Evolutionary conservation across 2,888 invertebrate genomes (phyloP).

Genomic region (Chirona hameri): DNA sequence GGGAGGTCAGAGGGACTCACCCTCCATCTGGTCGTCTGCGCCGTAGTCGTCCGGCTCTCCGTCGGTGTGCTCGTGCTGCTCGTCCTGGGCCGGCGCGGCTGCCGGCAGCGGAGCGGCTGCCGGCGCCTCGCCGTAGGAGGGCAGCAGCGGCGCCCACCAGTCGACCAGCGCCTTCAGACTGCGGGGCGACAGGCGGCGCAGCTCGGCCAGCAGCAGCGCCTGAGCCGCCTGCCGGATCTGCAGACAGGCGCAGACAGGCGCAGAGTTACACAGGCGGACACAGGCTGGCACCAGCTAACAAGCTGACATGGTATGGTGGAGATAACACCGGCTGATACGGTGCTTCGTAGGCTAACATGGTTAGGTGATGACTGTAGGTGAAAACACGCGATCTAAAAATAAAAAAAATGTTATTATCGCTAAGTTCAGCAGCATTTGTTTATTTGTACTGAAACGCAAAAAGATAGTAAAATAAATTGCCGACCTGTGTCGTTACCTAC

Average conservation of each 20-base stretch:
- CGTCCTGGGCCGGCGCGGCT: slow-evolving; percentile 39
- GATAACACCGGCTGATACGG: too few relatives aligned
- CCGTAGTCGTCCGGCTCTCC: slow-evolving; percentile 78
- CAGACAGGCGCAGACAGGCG: background rate
- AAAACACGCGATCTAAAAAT: too few relatives aligned
- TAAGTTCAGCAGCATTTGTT: too few relatives aligned
- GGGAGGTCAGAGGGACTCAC: slow-evolving; percentile 43
- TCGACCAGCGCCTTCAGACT: slow-evolving; percentile 91
- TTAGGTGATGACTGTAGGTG: too few relatives aligned
- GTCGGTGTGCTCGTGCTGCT: slow-evolving; percentile 44
- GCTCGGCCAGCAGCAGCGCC: slow-evolving; percentile 86
- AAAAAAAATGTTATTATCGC: too few relatives aligned
- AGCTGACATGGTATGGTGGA: too few relatives aligned
- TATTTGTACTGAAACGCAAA: too few relatives aligned
- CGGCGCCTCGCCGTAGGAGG: slow-evolving; percentile 63
- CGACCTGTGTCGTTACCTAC: slow-evolving; percentile 50
- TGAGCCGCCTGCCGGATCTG: slow-evolving; percentile 89
- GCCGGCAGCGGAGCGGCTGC: slow-evolving; percentile 24
- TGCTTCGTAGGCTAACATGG: too few relatives aligned
- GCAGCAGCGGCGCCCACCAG: slow-evolving; percentile 93
- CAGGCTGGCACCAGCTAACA: background rate
- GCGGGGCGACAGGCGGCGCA: slow-evolving; percentile 80
- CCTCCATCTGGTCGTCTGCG: slow-evolving; percentile 70
- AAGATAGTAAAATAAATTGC: too few relatives aligned
- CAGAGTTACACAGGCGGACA: background rate